Conservation (phyloP, 2,888 invertebrate genomes). For the Serripes groenlandicus region DNA sequence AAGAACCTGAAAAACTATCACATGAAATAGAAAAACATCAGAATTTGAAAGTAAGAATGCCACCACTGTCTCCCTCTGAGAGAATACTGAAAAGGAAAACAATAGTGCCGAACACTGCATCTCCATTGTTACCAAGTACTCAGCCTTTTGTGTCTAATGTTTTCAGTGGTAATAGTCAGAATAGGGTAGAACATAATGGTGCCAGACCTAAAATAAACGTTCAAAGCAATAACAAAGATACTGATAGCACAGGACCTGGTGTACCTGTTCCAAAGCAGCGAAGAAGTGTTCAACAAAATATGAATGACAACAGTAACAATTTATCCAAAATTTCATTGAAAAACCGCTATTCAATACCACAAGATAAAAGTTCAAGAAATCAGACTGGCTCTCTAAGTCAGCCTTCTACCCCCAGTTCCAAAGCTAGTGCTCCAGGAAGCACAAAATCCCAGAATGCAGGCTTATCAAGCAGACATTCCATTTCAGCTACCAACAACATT, state of each 20-base stretch:
- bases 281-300: not conserved
- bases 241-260: not conserved
- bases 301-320: not conserved
- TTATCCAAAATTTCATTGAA: not conserved
- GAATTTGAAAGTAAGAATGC: conserved; percentile 21
- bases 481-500: not conserved
- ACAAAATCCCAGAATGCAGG: not conserved
- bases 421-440: not conserved
- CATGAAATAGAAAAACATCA: conserved; percentile 5
- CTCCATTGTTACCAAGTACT: not conserved
- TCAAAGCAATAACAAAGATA: not conserved
- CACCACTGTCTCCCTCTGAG: conserved; percentile 47
- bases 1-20: not conserved
- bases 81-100: conserved; percentile 40
- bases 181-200: conserved; percentile 23
- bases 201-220: conserved; percentile 34
- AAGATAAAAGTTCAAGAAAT: not conserved
- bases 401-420: not conserved
- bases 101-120: not conserved
- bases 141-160: not conserved
- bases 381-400: not conserved
- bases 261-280: not conserved
- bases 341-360: not conserved
- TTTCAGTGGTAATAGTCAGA: not conserved
- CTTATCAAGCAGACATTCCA: not conserved